Percentiles rank a stretch among this genome's conserved stretches.
These are phyloP conservation scores for Ptiloglossa arizonensis DNA, from an alignment of 1,140 invertebrate species.

Conservation along the genomic window DNA sequence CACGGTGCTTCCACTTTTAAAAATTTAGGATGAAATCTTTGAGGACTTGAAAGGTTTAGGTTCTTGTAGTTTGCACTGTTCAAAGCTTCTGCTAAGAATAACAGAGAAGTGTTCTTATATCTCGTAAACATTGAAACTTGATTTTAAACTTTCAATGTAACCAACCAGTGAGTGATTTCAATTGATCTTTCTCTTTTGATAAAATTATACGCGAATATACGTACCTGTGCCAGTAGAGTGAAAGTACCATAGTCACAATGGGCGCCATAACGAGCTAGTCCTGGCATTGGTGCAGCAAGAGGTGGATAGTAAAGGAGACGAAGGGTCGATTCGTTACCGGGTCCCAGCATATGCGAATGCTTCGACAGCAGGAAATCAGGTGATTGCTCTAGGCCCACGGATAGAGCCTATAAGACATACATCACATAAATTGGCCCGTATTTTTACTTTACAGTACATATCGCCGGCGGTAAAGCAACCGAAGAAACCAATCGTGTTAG, in stretches of 20 bases:
- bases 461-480: conserved; percentile 39
- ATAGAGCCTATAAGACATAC: conserved; percentile 83
- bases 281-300: conserved; percentile 75
- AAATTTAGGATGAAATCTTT: no score
- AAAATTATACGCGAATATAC: no score
- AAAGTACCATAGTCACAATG: conserved; percentile 89
- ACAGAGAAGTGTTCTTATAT: no score
- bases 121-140: no score
- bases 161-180: no score
- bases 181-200: no score
- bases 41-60: no score
- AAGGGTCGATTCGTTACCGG: conserved; percentile 86
- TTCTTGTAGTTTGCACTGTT: no score
- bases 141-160: no score
- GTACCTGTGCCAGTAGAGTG: conserved; percentile 87
- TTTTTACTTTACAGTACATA: conserved; percentile 45
- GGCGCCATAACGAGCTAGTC: conserved; percentile 85
- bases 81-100: no score
- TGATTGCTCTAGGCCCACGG: conserved; percentile 83
- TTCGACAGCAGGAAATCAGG: conserved; percentile 83
- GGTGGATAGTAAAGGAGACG: conserved; percentile 88
- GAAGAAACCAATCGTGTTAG: conserved; percentile 45
- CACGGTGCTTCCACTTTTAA: no score
- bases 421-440: conserved; percentile 45
- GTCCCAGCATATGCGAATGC: conserved; percentile 85